Evolutionary conservation across 1,140 invertebrate genomes (phyloP), one percentile per base, ranked within the genome.

Genomic region (Penaeus vannamei): DNA sequence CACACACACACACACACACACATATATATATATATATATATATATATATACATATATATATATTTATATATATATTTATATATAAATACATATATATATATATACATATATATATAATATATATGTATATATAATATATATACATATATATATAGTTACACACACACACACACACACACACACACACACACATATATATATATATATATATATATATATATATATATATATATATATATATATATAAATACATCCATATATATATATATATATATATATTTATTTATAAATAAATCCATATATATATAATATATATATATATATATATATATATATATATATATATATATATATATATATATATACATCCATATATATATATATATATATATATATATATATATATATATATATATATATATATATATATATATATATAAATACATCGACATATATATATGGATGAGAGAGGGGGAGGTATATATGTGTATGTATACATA

Each of bases 181-280:
- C 64, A 84, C 32, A 84, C 66, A 84, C 66, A 32, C 32, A 84
- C 64, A 84, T 66, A 84, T 64, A 84, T 66, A 84, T 64, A 84
- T 42, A 84, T 64, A 84, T 66, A 84, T 64, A 84, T 66, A 64
- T 84, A 84, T 66, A 84, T 84, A 84, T 66, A 84, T 84, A 84
- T 66, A 84, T 84, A 64, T 66, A 84, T 84, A 84, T 66, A 84
- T 84, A 84, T 84, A 84, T 66, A 66, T 80, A 80, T 80, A 42
- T 42, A 80, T 80, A 42, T 80, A 80, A 4, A 32, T 42, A 42
- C 42, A 80, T 32, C 10, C 42, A 46, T 80, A 80, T 80, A 79
- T n/a, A 32, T n/a, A 22, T 22, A 79, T 22, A 79, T 12, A 32
- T 79, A 79, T 79, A 22, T n/a, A 22, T n/a, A 32, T 79, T 2